These are phyloP conservation scores for Diachrysia chrysitis DNA, from an alignment of 2,888 invertebrate genomes.

Conservation along the genomic window DNA sequence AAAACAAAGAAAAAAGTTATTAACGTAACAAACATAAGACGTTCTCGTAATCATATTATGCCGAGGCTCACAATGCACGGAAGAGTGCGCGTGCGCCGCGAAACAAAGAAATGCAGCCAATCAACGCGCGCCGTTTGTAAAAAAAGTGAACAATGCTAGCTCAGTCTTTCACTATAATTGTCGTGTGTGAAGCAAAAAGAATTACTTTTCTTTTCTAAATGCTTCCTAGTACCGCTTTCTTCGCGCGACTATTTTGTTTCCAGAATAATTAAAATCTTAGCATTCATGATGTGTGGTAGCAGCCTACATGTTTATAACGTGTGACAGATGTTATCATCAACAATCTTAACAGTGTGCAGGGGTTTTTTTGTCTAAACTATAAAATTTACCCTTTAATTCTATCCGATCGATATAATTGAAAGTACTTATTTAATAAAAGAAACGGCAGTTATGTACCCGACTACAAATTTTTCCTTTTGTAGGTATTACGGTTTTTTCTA, in stretches of 20 bases:
- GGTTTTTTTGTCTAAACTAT: neutral
- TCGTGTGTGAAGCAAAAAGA: constrained; percentile 70
- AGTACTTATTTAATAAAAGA: no score
- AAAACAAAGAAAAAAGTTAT: constrained; percentile 51
- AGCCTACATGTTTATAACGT: constrained; percentile 7
- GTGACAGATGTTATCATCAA: constrained; percentile 11
- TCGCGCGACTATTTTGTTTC: constrained; percentile 40
- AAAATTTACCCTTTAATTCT: neutral
- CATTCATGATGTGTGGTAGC: neutral
- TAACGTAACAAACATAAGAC: constrained; percentile 57
- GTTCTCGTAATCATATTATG: constrained; percentile 64
- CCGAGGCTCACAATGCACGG: constrained; percentile 77
- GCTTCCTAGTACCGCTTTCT: constrained; percentile 79
- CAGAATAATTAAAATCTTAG: constrained; percentile 33
- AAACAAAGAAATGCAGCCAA: constrained; percentile 64
- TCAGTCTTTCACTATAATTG: constrained; percentile 83
- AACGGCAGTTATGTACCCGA: no score
- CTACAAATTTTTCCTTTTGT: no score
- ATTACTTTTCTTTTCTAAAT: constrained; percentile 83
- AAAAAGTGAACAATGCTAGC: constrained; percentile 75
- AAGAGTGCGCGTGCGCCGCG: constrained; percentile 65
- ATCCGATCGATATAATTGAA: neutral
- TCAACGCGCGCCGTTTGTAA: constrained; percentile 66
- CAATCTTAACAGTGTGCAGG: neutral
- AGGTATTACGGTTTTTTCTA: neutral